These are phyloP conservation scores for Apocrypta bakeri DNA, from an alignment of 1,140 invertebrate genomes.

Conservation along the genomic window DNA sequence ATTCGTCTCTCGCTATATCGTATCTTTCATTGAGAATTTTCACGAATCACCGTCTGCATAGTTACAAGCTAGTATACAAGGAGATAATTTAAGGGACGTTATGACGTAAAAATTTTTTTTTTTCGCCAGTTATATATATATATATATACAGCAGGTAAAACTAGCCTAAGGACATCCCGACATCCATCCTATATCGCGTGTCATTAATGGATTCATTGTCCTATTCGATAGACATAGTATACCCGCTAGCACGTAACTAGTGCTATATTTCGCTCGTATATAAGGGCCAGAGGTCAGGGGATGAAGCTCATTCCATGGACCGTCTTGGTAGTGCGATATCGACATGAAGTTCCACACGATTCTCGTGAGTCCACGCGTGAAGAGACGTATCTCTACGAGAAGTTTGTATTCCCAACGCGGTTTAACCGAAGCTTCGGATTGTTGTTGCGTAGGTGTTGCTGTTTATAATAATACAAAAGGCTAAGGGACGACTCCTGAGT, in stretches of 20 bases:
- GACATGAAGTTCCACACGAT: conserved; percentile 51
- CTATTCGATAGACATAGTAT: neutral
- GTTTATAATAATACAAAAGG: conserved; percentile 3
- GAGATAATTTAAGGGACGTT: no score
- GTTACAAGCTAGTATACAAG: no score
- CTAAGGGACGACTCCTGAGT: conserved; percentile 21
- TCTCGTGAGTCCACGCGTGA: conserved; percentile 54
- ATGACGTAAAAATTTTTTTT: neutral
- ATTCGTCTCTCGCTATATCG: neutral
- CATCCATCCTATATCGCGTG: conserved; percentile 57
- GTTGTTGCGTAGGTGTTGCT: conserved; percentile 24
- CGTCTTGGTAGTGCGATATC: neutral
- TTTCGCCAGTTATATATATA: neutral
- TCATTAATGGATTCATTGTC: conserved; percentile 60
- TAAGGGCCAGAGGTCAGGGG: neutral
- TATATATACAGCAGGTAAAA: no score
- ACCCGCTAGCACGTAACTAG: neutral
- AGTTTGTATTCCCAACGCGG: no score
- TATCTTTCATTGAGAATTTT: no score
- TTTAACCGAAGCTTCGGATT: neutral
- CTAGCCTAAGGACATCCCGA: neutral
- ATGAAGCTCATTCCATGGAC: neutral
- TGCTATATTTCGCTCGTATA: neutral
- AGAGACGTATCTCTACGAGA: no score
- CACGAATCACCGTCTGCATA: no score